Conservation (phyloP, 2,797 vertebrate genomes). For the Sternarchorhynchus goeldii region DNA sequence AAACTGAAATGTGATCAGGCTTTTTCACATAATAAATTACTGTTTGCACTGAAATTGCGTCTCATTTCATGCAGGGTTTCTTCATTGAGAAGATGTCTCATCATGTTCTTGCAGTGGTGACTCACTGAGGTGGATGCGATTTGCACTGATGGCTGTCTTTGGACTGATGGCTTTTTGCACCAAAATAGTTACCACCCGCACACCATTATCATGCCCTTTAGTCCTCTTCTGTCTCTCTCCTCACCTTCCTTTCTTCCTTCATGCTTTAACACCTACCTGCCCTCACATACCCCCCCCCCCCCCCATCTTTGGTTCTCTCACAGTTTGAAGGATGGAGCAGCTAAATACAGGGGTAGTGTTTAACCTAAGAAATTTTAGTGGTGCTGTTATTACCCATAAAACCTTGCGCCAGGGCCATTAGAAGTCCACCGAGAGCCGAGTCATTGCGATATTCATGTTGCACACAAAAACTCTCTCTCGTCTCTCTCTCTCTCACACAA, state of each 20-base stretch:
- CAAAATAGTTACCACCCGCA: neutral
- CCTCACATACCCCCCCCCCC: conserved; percentile 13
- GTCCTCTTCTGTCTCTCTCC: neutral
- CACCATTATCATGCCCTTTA: neutral
- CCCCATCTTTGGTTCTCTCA: conserved; percentile 13
- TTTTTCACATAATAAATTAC: conserved; percentile 48
- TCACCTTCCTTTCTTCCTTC: neutral
- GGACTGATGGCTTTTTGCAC: neutral
- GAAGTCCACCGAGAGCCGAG: conserved; percentile 43
- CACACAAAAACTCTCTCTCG: conserved; percentile 38
- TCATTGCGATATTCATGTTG: conserved; percentile 44
- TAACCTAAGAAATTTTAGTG: conserved; percentile 47
- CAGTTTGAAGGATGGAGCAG: conserved; percentile 23
- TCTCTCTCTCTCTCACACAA: conserved; percentile 51
- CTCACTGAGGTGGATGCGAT: neutral
- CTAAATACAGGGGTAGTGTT: conserved; percentile 27
- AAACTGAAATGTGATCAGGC: conserved; percentile 21
- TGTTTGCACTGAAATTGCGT: conserved; percentile 37
- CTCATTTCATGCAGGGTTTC: neutral
- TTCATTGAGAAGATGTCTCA: neutral
- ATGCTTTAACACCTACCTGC: conserved; percentile 16
- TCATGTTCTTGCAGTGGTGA: neutral
- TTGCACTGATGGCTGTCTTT: neutral
- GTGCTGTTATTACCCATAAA: conserved; percentile 45
- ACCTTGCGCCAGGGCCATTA: conserved; percentile 41